These are phyloP conservation scores for Buphagus erythrorhynchus DNA, from an alignment of 2,797 vertebrate genomes.

Conservation along the genomic window DNA sequence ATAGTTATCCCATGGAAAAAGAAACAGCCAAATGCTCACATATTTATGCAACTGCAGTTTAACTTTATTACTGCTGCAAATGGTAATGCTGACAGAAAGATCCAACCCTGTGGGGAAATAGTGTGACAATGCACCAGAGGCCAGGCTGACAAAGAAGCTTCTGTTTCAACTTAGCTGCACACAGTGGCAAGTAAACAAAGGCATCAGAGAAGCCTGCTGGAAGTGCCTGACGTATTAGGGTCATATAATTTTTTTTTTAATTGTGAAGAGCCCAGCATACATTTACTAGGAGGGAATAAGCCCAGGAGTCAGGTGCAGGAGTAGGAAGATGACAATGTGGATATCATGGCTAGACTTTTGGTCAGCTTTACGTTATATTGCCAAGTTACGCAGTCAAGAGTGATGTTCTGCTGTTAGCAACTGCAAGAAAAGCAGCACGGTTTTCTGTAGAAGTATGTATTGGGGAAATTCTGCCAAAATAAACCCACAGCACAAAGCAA, in stretches of 20 bases:
- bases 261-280: neutral
- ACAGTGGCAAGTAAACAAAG: constrained; percentile 39
- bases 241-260: neutral
- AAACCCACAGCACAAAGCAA: neutral
- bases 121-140: neutral
- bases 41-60: neutral
- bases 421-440: neutral
- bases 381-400: neutral
- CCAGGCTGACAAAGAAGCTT: constrained; percentile 55
- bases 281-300: neutral
- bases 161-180: constrained; percentile 50
- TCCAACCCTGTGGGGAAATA: neutral
- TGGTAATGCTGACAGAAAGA: neutral
- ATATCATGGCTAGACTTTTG: neutral
- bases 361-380: neutral
- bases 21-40: neutral
- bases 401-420: neutral
- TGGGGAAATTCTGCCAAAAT: neutral
- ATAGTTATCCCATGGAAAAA: neutral
- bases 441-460: neutral
- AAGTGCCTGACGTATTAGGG: constrained; percentile 23
- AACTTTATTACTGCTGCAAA: constrained; percentile 12
- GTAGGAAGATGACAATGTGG: neutral
- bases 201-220: constrained; percentile 23
- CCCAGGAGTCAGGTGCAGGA: neutral